Evolutionary conservation across 2,888 invertebrate genomes (phyloP), one percentile per base, ranked within the genome.

Genomic region (Drosophila subsilvestris): DNA sequence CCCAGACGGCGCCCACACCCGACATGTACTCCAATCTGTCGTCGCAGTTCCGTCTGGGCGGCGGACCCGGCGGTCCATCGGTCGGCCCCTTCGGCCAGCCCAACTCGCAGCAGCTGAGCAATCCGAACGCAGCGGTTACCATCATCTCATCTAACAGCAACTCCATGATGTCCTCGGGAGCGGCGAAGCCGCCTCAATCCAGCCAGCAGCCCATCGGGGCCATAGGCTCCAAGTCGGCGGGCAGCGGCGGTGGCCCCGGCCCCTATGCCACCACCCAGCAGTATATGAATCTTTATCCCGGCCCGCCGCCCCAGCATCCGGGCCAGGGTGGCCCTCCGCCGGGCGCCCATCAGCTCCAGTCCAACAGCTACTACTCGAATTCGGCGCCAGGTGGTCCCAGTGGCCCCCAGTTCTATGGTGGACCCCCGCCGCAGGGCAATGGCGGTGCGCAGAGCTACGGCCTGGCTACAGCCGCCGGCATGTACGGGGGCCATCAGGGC

Each of bases 121-220:
- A 96, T 91, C 97, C 97, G 55, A 97, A 95, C 89, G 97, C 97
- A 18, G 86, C 83, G 1, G 90, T 90, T 20, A 96, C 98, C 81
- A 94, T 98, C 84, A 97, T 97, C 79, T 97, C 97, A 44, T 96
- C 97, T 74, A 96, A 96, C 63, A 96, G 97, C 67, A 97, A 97
- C 92, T 96, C 96, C 42, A 93, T 97, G 80, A 97, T 97, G 97
- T 97, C 97, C 6, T 96, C 96, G 69, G 97, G 97, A 89, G 95
- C 96, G 9, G 95, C 95, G 25, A 94, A 95, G 74, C 96, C 96
- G 92, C 75, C 75, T 51, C 95, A 37, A 37, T 6, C 75, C 14
- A 95, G 96, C 43, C 43, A 94, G 95, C 96, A 96, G 91, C 96
- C 95, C 86, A 96, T 97, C 80, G 97, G 97, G 76, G 96, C 97